Evolutionary conservation across 2,888 invertebrate genomes (phyloP), one percentile per base, ranked within the genome.

Genomic region (Marasmarcha lunaedactyla): DNA sequence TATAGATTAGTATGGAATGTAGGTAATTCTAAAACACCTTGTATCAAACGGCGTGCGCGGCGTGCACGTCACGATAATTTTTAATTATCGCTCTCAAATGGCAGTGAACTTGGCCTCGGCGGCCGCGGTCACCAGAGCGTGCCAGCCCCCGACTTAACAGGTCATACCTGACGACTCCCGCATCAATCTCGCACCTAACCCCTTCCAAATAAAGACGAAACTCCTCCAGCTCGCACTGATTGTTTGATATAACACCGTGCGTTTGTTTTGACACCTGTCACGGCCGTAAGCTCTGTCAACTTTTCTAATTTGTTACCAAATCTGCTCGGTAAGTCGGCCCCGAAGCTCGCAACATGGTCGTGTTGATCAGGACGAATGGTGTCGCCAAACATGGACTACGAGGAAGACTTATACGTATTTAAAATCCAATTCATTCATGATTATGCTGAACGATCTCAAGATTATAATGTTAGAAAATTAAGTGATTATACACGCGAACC

Each of bases 1-100:
- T n/a, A n/a, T n/a, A n/a, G n/a, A n/a, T n/a, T n/a, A n/a, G n/a
- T 35, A 14, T 14, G 4, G 58, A 20, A 20, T 20, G 20, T 20
- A 5, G 20, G 20, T 20, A 20, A 20, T 20, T 56, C 55, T 55
- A 47, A 45, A 55, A 49, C 66, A 58, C 49, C 55, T 65, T 70
- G 70, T 71, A 64, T 64, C 69, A 56, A 63, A 71, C 79, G 65
- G 79, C 81, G 81, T 81, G 81, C 72, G 70, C 62, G 61, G 56
- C 52, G 64, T 58, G 66, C 70, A 58, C 78, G 79, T 77, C 79
- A 79, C 76, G 76, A 78, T 79, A 77, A 71, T 81, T 81, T 81
- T 83, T 81, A 81, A 81, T 83, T 81, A 81, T 77, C 76, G 76
- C 68, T 63, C 69, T 77, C 73, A 78, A 81, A 81, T 83, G 83